Evolutionary conservation across 2,888 invertebrate species (phyloP).

Genomic region (Terebella lapidaria): DNA sequence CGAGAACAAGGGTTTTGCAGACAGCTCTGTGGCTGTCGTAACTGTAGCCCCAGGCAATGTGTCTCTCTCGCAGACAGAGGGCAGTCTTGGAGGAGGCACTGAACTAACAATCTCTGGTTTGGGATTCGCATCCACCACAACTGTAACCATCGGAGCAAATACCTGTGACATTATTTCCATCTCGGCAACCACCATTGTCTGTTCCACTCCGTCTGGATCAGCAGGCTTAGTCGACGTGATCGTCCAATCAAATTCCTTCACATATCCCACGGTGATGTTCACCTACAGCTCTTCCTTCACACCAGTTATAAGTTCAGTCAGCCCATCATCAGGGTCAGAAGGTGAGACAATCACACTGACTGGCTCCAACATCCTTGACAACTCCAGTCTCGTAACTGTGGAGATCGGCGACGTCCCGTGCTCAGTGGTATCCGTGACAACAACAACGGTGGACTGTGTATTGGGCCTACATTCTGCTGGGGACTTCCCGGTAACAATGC

Average conservation of each 20-base stretch:
- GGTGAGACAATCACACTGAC: conserved; percentile 41
- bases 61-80: background rate
- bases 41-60: background rate
- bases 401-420: conserved; percentile 3
- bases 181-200: conserved; percentile 1
- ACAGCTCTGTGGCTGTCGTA: background rate
- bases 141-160: conserved; percentile 1
- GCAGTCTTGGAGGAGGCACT: background rate
- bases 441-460: conserved; percentile 4
- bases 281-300: conserved; percentile 25
- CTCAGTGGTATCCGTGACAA: background rate
- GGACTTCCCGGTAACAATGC: background rate
- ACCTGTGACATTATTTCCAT: background rate
- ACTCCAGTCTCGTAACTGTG: background rate
- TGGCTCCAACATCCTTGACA: conserved; percentile 38
- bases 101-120: background rate
- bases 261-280: background rate
- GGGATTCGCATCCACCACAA: background rate
- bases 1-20: background rate
- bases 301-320: conserved; percentile 31
- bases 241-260: conserved; percentile 4
- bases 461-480: conserved; percentile 1
- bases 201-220: background rate
- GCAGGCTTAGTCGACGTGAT: background rate
- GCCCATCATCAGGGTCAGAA: conserved; percentile 30